phyloP scores from a whole-genome alignment of 2,797 vertebrate genomes.

The Chloroceryle amazona region DNA sequence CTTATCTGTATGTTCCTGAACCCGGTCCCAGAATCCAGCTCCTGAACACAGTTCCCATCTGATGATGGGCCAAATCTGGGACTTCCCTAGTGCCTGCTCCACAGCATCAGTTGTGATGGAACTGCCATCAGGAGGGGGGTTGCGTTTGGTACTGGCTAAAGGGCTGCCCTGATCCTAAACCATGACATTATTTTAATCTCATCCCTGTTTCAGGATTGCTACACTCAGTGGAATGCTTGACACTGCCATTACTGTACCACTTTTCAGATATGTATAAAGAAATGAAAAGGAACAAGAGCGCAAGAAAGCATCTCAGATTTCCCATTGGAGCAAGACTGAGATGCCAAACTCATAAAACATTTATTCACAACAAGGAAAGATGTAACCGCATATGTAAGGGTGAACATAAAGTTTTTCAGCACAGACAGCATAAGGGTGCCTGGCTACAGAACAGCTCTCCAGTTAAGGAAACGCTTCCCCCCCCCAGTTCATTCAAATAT shows the following conservation, averaged over 20 bases:
- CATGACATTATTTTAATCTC: neutral
- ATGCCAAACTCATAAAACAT: neutral
- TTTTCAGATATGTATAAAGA: neutral
- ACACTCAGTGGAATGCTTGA: neutral
- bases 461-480: neutral
- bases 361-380: neutral
- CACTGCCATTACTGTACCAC: neutral
- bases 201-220: neutral
- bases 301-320: neutral
- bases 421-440: neutral
- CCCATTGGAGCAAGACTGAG: rapidly evolving
- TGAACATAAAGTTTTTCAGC: neutral
- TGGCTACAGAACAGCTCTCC: neutral
- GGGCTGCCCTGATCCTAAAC: too few relatives aligned
- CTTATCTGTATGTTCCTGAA: too few relatives aligned
- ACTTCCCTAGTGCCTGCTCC: too few relatives aligned
- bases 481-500: neutral
- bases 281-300: neutral
- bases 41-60: too few relatives aligned
- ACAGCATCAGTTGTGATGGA: too few relatives aligned
- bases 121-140: too few relatives aligned
- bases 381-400: rapidly evolving
- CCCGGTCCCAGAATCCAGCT: too few relatives aligned
- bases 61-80: too few relatives aligned
- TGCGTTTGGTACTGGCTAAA: too few relatives aligned